These are phyloP conservation scores for Pyrrhia umbra DNA, from an alignment of 2,888 invertebrate species.

Conservation along the genomic window DNA sequence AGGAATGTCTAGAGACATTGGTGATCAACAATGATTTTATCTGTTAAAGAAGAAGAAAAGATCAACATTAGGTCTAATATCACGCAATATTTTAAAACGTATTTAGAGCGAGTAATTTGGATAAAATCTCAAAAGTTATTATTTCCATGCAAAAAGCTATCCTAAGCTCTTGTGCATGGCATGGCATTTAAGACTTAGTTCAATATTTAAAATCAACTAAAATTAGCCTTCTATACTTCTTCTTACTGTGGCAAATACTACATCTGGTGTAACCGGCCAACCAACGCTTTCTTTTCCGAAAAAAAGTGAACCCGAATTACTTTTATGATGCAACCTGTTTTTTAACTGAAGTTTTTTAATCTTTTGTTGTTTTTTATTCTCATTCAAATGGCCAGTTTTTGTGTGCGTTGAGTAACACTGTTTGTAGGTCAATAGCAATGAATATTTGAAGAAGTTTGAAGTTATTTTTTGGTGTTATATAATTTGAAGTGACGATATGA, in stretches of 20 bases:
- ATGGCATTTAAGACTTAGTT: too few species aligned
- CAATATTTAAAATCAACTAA: not conserved
- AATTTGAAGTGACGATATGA: slow-evolving; percentile 13
- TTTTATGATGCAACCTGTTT: slow-evolving; percentile 68
- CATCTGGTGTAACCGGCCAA: slow-evolving; percentile 46
- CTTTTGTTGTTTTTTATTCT: slow-evolving; percentile 53
- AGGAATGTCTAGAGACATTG: too few species aligned
- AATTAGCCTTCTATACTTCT: slow-evolving; percentile 20
- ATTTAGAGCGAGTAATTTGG: too few species aligned
- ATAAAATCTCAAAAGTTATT: too few species aligned
- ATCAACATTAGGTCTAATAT: too few species aligned
- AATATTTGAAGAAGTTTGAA: slow-evolving; percentile 25
- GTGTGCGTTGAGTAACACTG: slow-evolving; percentile 61
- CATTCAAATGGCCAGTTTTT: slow-evolving; percentile 58
- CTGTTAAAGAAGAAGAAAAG: too few species aligned
- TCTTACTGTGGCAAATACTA: slow-evolving; percentile 4
- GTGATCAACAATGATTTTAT: too few species aligned
- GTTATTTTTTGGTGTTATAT: slow-evolving; percentile 41
- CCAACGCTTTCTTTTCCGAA: slow-evolving; percentile 63
- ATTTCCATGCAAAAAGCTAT: too few species aligned
- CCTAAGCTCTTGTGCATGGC: too few species aligned
- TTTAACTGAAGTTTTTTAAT: slow-evolving; percentile 38
- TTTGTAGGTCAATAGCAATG: slow-evolving; percentile 73
- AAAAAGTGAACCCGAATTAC: slow-evolving; percentile 53
- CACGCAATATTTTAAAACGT: too few species aligned